Conservation (phyloP, 2,797 vertebrate genomes). For the Sebastes kiyomatsui region DNA sequence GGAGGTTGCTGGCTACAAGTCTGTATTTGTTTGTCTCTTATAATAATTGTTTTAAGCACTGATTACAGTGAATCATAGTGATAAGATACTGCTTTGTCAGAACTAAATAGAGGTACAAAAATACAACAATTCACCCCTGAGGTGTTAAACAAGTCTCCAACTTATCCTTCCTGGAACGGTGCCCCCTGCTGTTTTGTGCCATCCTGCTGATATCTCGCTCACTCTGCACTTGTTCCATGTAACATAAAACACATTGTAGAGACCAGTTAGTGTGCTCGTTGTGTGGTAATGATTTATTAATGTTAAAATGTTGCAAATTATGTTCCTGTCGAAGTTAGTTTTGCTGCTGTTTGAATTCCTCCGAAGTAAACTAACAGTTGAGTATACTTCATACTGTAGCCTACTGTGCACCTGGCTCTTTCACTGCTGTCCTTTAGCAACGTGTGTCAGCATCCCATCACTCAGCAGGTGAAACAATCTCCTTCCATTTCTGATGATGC, state of each 20-base stretch:
- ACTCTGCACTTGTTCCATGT: not conserved
- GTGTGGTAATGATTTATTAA: not conserved
- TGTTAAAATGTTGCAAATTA: not conserved
- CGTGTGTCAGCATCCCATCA: constrained; percentile 7
- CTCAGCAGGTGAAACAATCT: not conserved
- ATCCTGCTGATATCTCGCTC: not conserved
- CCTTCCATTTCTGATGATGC: not conserved
- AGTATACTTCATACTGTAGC: not conserved
- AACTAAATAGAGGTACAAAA: too few relatives aligned
- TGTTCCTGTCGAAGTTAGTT: not conserved
- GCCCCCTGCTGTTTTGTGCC: not conserved
- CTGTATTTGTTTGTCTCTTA: too few relatives aligned
- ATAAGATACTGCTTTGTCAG: too few relatives aligned
- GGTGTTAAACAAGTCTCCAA: not conserved
- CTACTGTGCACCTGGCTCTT: not conserved
- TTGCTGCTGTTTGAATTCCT: not conserved
- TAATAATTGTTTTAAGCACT: too few relatives aligned
- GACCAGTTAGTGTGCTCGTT: not conserved
- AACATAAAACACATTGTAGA: not conserved
- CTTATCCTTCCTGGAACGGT: too few relatives aligned
- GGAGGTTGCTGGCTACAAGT: too few relatives aligned
- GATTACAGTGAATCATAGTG: too few relatives aligned
- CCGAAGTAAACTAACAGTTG: not conserved
- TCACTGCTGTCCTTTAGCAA: not conserved
- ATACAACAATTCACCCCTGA: not conserved